Percentiles rank a stretch among this genome's conserved stretches.
Evolutionary conservation across 2,113 vertebrate species (phyloP).

Genomic region (Brienomyrus brachyistius): DNA sequence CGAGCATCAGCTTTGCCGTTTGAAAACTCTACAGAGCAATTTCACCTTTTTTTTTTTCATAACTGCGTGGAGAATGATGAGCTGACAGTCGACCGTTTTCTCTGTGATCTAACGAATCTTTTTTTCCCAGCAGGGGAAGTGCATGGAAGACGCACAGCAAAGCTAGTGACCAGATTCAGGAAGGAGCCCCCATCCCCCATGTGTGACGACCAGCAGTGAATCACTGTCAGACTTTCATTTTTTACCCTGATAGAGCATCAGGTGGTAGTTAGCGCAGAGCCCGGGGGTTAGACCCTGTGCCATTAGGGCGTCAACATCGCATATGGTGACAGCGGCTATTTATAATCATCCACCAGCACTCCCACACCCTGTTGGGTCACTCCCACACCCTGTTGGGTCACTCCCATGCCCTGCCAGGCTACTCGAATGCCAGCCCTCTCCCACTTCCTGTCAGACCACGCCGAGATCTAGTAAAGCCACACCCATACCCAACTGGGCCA

Average conservation of each 20-base stretch:
- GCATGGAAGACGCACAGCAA: slow-evolving; percentile 10
- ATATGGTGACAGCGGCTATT: not conserved
- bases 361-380: not conserved
- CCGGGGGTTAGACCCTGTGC: not conserved
- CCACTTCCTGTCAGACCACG: no score
- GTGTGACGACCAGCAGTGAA: not conserved
- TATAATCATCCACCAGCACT: not conserved
- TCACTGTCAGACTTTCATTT: not conserved
- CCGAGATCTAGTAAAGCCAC: not conserved
- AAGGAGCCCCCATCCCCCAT: not conserved
- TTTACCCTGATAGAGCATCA: not conserved
- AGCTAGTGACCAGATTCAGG: not conserved
- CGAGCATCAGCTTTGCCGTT: slow-evolving; percentile 1
- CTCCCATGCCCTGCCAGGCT: no score
- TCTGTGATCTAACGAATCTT: slow-evolving; percentile 28
- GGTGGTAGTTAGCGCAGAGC: not conserved
- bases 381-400: not conserved
- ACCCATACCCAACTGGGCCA: no score
- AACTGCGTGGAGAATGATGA: slow-evolving; percentile 21
- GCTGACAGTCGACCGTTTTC: slow-evolving; percentile 26
- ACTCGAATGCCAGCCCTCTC: no score
- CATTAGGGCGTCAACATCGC: not conserved
- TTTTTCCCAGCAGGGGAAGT: not conserved
- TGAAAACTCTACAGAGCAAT: slow-evolving; percentile 19
- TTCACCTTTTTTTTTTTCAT: not conserved